These are phyloP conservation scores for Ceyx cyanopectus DNA, from an alignment of 2,113 vertebrate genomes.

Conservation along the genomic window DNA sequence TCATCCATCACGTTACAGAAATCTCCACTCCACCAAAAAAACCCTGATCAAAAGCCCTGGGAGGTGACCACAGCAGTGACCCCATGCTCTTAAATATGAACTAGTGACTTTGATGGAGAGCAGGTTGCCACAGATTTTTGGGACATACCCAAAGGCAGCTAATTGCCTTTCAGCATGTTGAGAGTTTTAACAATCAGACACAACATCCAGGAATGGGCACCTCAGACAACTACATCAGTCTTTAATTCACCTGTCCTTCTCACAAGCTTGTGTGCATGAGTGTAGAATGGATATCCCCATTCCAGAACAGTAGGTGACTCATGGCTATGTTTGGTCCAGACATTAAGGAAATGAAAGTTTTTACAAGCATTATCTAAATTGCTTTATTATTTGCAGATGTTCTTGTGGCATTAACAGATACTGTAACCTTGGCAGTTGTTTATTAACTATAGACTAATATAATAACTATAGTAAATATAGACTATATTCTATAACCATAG, in stretches of 20 bases:
- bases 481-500: neutral
- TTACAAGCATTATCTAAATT: neutral
- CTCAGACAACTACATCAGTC: neutral
- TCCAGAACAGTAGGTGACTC: neutral
- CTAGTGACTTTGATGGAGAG: neutral
- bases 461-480: neutral
- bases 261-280: neutral
- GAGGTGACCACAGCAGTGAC: neutral
- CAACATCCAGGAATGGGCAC: neutral
- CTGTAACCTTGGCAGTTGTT: neutral
- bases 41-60: neutral
- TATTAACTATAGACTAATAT: neutral
- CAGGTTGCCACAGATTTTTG: neutral
- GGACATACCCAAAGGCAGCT: neutral
- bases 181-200: neutral
- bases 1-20: neutral
- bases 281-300: neutral
- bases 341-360: neutral
- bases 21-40: neutral
- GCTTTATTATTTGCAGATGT: neutral
- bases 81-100: neutral
- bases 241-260: neutral
- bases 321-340: neutral
- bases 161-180: constrained; percentile 23
- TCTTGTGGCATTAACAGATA: neutral